These are phyloP conservation scores for Coelopa pilipes DNA, from an alignment of 2,888 invertebrate genomes.

Conservation along the genomic window DNA sequence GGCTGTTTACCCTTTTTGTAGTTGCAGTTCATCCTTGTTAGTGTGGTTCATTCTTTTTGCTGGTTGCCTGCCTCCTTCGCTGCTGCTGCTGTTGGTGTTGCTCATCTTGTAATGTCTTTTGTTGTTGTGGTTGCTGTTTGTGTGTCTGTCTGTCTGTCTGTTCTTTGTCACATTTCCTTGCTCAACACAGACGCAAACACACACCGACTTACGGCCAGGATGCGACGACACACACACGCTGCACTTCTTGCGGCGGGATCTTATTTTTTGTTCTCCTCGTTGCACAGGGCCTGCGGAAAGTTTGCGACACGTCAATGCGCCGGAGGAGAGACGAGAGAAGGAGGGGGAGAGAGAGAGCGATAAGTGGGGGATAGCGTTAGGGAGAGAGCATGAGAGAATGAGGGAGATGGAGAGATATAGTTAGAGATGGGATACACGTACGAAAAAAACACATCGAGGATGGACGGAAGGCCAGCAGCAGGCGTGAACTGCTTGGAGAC, in stretches of 20 bases:
- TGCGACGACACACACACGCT: neutral
- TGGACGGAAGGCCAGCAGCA: neutral
- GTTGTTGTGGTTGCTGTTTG: constrained; percentile 11
- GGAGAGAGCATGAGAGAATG: too few relatives aligned
- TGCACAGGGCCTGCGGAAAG: neutral
- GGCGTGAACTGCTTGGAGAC: neutral
- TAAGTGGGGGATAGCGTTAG: too few relatives aligned
- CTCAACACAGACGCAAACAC: neutral
- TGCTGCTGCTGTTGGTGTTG: neutral
- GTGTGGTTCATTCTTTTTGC: too few relatives aligned
- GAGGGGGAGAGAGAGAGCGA: too few relatives aligned
- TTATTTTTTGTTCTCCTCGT: neutral
- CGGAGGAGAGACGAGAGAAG: too few relatives aligned
- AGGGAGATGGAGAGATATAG: too few relatives aligned
- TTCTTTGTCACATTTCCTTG: constrained; percentile 36
- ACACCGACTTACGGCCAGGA: neutral
- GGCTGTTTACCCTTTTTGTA: too few relatives aligned
- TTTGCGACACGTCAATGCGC: neutral
- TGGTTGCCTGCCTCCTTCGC: too few relatives aligned
- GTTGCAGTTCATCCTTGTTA: too few relatives aligned
- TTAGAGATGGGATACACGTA: neutral
- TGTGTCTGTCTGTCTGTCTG: constrained; percentile 33
- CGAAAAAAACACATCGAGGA: neutral
- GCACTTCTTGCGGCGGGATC: neutral
- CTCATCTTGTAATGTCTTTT: neutral